A percentile compares a stretch with the other conserved stretches of the same genome.
Evolutionary conservation across 2,888 invertebrate genomes (phyloP).

Genomic region (Acrobasis consociella): DNA sequence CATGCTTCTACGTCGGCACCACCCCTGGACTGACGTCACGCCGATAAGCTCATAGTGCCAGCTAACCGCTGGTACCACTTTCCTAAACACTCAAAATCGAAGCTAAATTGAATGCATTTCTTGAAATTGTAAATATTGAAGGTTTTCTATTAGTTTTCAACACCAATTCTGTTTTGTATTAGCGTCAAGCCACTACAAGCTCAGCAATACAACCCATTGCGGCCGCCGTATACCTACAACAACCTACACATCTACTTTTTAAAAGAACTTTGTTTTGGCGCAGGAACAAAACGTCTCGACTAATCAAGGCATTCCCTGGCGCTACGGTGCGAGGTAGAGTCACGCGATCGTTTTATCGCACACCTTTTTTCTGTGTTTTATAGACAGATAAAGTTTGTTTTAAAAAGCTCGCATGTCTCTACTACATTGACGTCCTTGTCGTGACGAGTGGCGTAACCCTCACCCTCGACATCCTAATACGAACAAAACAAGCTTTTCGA

Average conservation of each 20-base stretch:
- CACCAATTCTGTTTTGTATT: background rate
- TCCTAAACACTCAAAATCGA: slow-evolving; percentile 46
- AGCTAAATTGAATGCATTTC: slow-evolving; percentile 42
- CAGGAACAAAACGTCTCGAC: slow-evolving; percentile 50
- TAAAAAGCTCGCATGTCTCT: slow-evolving; percentile 78
- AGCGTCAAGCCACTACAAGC: background rate
- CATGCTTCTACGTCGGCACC: slow-evolving; percentile 78
- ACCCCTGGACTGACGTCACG: slow-evolving; percentile 77
- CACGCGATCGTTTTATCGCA: slow-evolving; percentile 81
- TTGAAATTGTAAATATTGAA: slow-evolving; percentile 15
- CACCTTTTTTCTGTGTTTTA: slow-evolving; percentile 78
- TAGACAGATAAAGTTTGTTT: slow-evolving; percentile 75
- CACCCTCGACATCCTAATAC: slow-evolving; percentile 59
- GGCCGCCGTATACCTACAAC: slow-evolving; percentile 13
- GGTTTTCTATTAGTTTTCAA: slow-evolving; percentile 4
- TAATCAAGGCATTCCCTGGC: slow-evolving; percentile 74
- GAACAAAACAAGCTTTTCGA: slow-evolving; percentile 46
- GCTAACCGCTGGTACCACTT: slow-evolving; percentile 71
- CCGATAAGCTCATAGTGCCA: slow-evolving; percentile 75
- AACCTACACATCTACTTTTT: slow-evolving; percentile 27
- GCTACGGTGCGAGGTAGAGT: slow-evolving; percentile 63
- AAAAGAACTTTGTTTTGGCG: slow-evolving; percentile 40
- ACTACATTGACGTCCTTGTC: slow-evolving; percentile 70
- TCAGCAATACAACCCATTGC: background rate
- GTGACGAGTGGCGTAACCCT: slow-evolving; percentile 69